Conservation (phyloP, 2,888 invertebrate genomes). For the Meiosimyza platycephala region DNA sequence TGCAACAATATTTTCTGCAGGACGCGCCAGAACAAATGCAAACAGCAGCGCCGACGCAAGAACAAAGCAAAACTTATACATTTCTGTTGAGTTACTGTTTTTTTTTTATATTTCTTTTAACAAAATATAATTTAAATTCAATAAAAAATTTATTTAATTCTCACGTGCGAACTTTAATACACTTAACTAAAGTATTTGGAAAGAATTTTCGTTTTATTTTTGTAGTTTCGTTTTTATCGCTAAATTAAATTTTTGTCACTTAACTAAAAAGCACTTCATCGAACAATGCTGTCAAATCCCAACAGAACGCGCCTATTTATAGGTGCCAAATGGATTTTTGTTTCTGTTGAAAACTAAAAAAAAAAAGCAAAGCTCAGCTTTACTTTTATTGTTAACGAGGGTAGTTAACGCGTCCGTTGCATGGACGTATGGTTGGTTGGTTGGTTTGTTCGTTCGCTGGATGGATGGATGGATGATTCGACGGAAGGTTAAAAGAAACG, state of each 20-base stretch:
- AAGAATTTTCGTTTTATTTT: not conserved
- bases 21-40: constrained; percentile 56
- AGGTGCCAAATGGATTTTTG: not conserved
- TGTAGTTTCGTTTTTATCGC: not conserved
- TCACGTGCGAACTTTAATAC: constrained; percentile 22
- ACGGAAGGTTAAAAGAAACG: constrained; percentile 26
- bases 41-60: constrained; percentile 55
- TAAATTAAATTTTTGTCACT: not conserved
- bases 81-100: constrained; percentile 38
- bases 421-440: constrained; percentile 11
- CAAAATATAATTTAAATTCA: constrained; percentile 32
- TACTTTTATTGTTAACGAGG: constrained; percentile 7
- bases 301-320: constrained; percentile 31
- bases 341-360: constrained; percentile 17
- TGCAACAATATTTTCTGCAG: constrained; percentile 49
- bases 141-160: constrained; percentile 31
- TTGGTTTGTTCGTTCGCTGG: constrained; percentile 3
- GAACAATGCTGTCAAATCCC: constrained; percentile 24
- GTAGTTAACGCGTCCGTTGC: constrained; percentile 36
- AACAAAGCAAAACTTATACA: constrained; percentile 56
- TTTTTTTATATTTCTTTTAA: constrained; percentile 43
- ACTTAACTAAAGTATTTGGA: not conserved
- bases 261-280: constrained; percentile 11
- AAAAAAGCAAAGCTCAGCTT: not conserved
- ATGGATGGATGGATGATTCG: constrained; percentile 13